phyloP scores from a whole-genome alignment of 2,888 invertebrate genomes.

The Isoperla grammatica region DNA sequence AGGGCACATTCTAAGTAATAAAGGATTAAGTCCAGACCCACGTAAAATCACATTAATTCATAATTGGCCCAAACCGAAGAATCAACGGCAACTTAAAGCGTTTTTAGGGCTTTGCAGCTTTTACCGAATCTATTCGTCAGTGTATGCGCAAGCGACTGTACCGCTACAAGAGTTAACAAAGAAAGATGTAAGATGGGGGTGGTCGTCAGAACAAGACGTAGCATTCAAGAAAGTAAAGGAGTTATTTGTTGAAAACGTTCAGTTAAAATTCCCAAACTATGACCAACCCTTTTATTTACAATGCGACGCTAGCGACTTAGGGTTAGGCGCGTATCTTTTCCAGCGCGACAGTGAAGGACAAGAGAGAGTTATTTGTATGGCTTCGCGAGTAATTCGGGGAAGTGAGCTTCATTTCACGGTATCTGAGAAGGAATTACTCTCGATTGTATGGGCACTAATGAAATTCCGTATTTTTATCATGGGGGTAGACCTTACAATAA shows the following conservation, averaged over 20 bases:
- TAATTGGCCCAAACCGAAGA: background rate
- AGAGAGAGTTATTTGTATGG: constrained; percentile 1
- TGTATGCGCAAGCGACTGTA: background rate
- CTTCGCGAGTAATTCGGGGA: background rate
- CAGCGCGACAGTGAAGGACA: background rate
- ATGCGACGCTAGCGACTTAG: background rate
- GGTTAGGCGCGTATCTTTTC: background rate
- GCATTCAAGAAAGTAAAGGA: constrained; percentile 4
- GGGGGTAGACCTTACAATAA: background rate
- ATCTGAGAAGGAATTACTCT: constrained; percentile 3
- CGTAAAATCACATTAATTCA: background rate
- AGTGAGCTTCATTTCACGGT: constrained; percentile 7
- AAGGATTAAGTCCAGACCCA: background rate
- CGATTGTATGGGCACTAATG: background rate
- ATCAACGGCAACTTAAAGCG: background rate
- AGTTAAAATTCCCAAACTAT: background rate
- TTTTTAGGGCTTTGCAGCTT: background rate
- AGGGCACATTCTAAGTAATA: constrained; percentile 1
- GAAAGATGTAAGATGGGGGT: background rate
- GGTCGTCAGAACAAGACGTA: background rate
- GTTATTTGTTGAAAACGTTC: background rate
- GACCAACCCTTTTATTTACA: background rate
- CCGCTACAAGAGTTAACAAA: background rate
- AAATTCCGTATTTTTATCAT: constrained; percentile 3
- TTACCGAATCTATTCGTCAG: background rate